A percentile compares a stretch with the other conserved stretches of the same genome.
These are phyloP conservation scores for Tipula unca DNA, from an alignment of 2,888 invertebrate species.

Conservation along the genomic window DNA sequence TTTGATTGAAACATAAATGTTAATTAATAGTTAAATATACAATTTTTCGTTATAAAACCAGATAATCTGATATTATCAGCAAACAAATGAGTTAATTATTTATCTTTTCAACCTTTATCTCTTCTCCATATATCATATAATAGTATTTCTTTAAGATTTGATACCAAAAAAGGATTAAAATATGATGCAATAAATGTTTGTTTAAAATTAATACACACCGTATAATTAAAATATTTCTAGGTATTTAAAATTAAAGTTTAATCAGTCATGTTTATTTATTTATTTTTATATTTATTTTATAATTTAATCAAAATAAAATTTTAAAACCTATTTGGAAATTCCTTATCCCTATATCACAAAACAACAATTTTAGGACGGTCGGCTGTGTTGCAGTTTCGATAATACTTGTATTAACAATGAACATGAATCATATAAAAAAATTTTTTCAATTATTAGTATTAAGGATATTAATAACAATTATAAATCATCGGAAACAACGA, in stretches of 20 bases:
- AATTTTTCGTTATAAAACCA: too few species aligned
- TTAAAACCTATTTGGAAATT: conserved; percentile 2
- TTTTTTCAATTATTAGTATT: conserved; percentile 17
- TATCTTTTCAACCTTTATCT: too few species aligned
- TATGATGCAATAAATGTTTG: not conserved
- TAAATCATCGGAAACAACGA: conserved; percentile 22
- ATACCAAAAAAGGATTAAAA: not conserved
- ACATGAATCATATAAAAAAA: conserved; percentile 10
- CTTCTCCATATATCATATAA: too few species aligned
- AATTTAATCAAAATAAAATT: not conserved
- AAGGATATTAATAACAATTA: conserved; percentile 14
- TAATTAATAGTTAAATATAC: too few species aligned
- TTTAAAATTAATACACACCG: not conserved
- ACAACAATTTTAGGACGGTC: conserved; percentile 27
- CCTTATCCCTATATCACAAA: not conserved
- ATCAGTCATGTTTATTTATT: not conserved
- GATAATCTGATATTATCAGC: too few species aligned
- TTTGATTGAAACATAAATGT: too few species aligned
- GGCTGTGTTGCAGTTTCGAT: conserved; percentile 29
- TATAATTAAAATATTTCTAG: not conserved
- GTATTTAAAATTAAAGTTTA: not conserved
- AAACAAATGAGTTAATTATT: too few species aligned
- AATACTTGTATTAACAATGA: conserved; percentile 28
- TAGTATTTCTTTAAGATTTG: too few species aligned
- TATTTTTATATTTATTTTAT: not conserved